Conservation (phyloP, 2,113 vertebrate genomes). For the Malurus elegans region DNA sequence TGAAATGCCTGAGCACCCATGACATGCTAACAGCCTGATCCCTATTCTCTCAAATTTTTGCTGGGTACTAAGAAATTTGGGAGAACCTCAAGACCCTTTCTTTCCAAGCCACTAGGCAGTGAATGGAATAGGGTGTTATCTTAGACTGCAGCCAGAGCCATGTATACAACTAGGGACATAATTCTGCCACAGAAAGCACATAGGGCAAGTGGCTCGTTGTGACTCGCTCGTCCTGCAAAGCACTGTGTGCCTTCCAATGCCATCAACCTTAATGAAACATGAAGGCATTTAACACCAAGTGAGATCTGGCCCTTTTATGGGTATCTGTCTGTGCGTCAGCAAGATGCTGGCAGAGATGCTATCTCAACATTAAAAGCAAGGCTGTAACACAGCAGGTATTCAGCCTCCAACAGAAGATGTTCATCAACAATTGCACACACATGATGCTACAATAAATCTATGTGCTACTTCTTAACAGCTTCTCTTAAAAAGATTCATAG, state of each 20-base stretch:
- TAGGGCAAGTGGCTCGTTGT: not conserved
- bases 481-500: constrained; percentile 65
- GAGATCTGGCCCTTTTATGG: constrained; percentile 49
- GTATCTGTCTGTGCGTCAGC: constrained; percentile 19
- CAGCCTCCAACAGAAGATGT: constrained; percentile 55
- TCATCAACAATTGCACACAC: constrained; percentile 62
- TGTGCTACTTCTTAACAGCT: constrained; percentile 48
- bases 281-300: constrained; percentile 46
- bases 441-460: constrained; percentile 64
- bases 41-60: not conserved
- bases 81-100: not conserved
- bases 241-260: not conserved
- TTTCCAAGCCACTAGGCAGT: not conserved
- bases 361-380: constrained; percentile 52
- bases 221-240: not conserved
- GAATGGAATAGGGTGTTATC: not conserved
- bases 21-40: not conserved
- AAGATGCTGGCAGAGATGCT: constrained; percentile 32
- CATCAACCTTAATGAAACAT: constrained; percentile 61
- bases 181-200: constrained; percentile 6
- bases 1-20: not conserved
- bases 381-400: constrained; percentile 62
- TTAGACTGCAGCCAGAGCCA: not conserved
- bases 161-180: not conserved
- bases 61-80: not conserved